These are phyloP conservation scores for Ellobius talpinus DNA, from an alignment of 2,113 vertebrate genomes.

Conservation along the genomic window DNA sequence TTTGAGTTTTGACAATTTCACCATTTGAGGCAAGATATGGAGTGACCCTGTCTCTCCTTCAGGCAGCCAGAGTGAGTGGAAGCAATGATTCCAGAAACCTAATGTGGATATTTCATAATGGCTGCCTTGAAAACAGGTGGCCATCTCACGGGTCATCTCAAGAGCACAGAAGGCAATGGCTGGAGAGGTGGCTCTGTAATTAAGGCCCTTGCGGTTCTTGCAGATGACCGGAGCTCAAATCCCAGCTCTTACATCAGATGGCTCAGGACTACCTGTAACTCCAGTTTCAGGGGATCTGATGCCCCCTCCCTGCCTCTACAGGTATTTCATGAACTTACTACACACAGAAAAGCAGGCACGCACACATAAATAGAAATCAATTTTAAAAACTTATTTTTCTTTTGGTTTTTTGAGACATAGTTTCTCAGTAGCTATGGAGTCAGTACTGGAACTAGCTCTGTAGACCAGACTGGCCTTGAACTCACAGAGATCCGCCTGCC, in stretches of 20 bases:
- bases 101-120: neutral
- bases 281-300: neutral
- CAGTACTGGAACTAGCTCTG: no score
- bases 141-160: neutral
- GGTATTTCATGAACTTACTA: neutral
- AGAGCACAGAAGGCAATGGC: neutral
- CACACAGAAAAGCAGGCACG: neutral
- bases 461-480: no score
- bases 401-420: no score
- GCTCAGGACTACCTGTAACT: neutral
- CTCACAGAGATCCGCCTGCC: no score
- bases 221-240: neutral
- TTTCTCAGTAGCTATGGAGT: no score
- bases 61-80: no score
- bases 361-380: neutral
- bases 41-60: neutral
- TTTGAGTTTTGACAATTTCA: conserved; percentile 6
- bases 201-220: neutral
- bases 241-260: neutral
- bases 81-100: neutral
- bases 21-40: neutral
- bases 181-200: neutral
- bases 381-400: neutral
- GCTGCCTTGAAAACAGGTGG: neutral
- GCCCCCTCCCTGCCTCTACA: neutral